These are phyloP conservation scores for Oligia latruncula DNA, from an alignment of 2,888 invertebrate species.

Conservation along the genomic window DNA sequence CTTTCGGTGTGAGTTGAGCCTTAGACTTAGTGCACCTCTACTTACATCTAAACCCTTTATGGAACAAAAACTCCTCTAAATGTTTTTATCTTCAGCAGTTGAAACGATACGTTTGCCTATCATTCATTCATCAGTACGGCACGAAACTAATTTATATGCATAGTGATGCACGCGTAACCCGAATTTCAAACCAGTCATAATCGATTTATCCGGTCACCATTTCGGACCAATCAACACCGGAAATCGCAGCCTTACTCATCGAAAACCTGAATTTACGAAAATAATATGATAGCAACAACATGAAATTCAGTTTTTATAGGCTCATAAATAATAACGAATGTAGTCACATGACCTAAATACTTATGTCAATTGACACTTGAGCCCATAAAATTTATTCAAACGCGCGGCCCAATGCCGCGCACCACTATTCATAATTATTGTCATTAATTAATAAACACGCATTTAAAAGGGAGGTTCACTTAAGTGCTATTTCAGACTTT, in stretches of 20 bases:
- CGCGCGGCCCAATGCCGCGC: conserved; percentile 70
- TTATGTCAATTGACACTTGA: conserved; percentile 81
- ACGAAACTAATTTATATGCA: conserved; percentile 15
- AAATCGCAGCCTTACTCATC: conserved; percentile 53
- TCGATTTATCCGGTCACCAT: conserved; percentile 54
- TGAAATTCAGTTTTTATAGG: conserved; percentile 66
- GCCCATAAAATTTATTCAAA: conserved; percentile 76
- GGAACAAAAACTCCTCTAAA: neutral
- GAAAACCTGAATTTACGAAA: conserved; percentile 30
- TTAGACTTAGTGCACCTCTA: neutral
- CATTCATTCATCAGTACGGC: neutral
- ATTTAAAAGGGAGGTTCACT: conserved; percentile 33
- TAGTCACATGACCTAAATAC: conserved; percentile 78
- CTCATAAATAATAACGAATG: conserved; percentile 48
- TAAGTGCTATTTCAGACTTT: conserved; percentile 38
- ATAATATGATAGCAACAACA: conserved; percentile 38
- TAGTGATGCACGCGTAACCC: conserved; percentile 19
- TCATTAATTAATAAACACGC: conserved; percentile 71
- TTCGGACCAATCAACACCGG: conserved; percentile 59
- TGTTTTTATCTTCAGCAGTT: neutral
- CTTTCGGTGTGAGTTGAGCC: too few species aligned
- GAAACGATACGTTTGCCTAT: neutral
- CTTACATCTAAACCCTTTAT: neutral
- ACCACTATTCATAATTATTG: conserved; percentile 72
- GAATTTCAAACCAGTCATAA: conserved; percentile 49